Conservation (phyloP, 1,140 invertebrate genomes). For the Drosophila pseudoobscura region DNA sequence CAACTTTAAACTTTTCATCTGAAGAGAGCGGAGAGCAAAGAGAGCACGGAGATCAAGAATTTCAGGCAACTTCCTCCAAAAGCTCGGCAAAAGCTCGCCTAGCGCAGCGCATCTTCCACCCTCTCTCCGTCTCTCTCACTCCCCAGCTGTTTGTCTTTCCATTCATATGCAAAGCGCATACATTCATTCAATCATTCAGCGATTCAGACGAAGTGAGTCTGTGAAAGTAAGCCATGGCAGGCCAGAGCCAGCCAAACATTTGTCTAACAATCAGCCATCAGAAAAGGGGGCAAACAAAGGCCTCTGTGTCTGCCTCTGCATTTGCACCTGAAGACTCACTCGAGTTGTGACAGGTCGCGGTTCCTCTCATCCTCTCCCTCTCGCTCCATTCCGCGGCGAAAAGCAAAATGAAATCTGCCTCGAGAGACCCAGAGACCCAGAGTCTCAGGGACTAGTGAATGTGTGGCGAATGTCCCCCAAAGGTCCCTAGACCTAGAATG, state of each 20-base stretch:
- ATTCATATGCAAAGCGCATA: conserved; percentile 38
- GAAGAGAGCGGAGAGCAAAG: conserved; percentile 3
- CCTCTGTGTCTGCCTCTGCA: conserved; percentile 25
- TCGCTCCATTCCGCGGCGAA: too few species aligned
- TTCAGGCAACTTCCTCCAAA: neutral
- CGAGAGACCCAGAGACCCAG: too few species aligned
- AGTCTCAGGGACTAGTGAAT: neutral
- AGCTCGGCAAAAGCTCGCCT: neutral
- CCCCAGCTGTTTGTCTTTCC: conserved; percentile 6
- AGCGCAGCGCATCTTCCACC: neutral
- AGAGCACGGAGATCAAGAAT: conserved; percentile 18
- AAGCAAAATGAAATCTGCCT: too few species aligned
- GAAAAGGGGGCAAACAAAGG: conserved; percentile 33
- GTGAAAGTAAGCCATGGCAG: conserved; percentile 52
- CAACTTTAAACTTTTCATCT: conserved; percentile 21
- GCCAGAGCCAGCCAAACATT: conserved; percentile 42
- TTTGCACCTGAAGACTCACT: conserved; percentile 19
- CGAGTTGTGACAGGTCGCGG: conserved; percentile 42
- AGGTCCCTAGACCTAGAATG: conserved; percentile 2
- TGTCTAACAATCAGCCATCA: conserved; percentile 40
- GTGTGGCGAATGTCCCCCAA: conserved; percentile 38
- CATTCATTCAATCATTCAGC: conserved; percentile 43
- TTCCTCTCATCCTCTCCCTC: neutral
- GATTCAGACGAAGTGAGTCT: conserved; percentile 39
- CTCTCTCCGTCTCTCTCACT: neutral